These are phyloP conservation scores for Alfaro cultratus DNA, from an alignment of 2,797 vertebrate genomes.

Conservation along the genomic window DNA sequence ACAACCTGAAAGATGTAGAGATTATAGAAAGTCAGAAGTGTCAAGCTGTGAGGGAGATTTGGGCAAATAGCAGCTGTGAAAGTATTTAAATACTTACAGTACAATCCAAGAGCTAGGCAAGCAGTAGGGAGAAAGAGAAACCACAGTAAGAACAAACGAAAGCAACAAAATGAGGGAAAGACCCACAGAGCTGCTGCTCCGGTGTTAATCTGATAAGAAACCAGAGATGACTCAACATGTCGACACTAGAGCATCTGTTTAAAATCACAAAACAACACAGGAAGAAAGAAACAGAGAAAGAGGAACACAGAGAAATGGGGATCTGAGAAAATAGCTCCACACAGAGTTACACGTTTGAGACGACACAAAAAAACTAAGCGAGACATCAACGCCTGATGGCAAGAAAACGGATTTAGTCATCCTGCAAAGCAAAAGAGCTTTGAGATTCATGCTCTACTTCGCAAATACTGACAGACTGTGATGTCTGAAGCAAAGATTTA, in stretches of 20 bases:
- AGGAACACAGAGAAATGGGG: background rate
- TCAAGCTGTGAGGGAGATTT: background rate
- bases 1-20: background rate
- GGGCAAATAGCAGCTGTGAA: constrained; percentile 28
- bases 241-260: constrained; percentile 60
- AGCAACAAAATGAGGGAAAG: constrained; percentile 31
- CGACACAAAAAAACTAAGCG: constrained; percentile 1
- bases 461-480: background rate
- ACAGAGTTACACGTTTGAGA: background rate
- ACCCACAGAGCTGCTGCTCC: constrained; percentile 38
- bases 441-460: constrained; percentile 4
- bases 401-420: background rate
- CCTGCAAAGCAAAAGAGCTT: background rate
- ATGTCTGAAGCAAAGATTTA: constrained; percentile 7
- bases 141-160: constrained; percentile 43
- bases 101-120: constrained; percentile 75
- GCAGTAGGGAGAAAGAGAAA: constrained; percentile 56
- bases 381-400: background rate
- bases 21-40: constrained; percentile 1
- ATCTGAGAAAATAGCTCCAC: constrained; percentile 8
- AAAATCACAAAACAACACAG: constrained; percentile 41
- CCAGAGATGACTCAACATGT: constrained; percentile 59
- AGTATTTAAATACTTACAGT: constrained; percentile 73
- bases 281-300: background rate
- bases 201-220: constrained; percentile 50